Base-by-base conservation (phyloP, 2,113 vertebrate species). In the Struthio camelus region DNA sequence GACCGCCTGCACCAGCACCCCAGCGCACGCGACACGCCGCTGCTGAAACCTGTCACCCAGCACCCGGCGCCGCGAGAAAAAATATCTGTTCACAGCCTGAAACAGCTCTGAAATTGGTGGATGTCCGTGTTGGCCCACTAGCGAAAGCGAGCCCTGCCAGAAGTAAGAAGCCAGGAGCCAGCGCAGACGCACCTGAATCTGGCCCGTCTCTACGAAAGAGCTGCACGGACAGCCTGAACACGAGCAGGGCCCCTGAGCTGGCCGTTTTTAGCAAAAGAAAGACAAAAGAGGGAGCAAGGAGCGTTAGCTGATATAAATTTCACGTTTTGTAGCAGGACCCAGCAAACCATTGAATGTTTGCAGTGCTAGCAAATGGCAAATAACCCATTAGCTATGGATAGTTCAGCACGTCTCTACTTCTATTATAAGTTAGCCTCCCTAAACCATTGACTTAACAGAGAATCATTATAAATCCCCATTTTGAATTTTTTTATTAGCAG, bases 401-500 rank as follows among this genome's bases (percentile, higher is more conserved):
- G 38, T 94, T 94, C 94, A 75, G 92, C 93, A 90, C 17, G 56
- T 96, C 85, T 93, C 80, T 89, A 93, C 96, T 94, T 92, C 93
- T 95, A 84, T 94, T 93, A 64, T 78, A 90, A 75, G 83, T 89
- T 96, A 87, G 84, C 58, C 28, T 80, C 73, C 75, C 94, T 97
- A 95, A 97, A 94, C 93, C 94, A 94, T 85, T 81, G 97, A 96
- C 75, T 97, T 97, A 97, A 94, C 87, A 83, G 84, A 79, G 93
- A 97, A 96, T 96, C 94, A 51, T 92, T 94, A 91, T 97, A 95
- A 96, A 92, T 96, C 87, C 93, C 91, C 58, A 77, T 88, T 96
- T 94, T 95, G 96, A 96, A 91, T 96, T 97, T 96, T 98, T 96
- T 97, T 97, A 97, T 98, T 98, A 98, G 96, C 95, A 79, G 96